Conservation (phyloP, 2,113 vertebrate species). For the Pelecanus crispus region DNA sequence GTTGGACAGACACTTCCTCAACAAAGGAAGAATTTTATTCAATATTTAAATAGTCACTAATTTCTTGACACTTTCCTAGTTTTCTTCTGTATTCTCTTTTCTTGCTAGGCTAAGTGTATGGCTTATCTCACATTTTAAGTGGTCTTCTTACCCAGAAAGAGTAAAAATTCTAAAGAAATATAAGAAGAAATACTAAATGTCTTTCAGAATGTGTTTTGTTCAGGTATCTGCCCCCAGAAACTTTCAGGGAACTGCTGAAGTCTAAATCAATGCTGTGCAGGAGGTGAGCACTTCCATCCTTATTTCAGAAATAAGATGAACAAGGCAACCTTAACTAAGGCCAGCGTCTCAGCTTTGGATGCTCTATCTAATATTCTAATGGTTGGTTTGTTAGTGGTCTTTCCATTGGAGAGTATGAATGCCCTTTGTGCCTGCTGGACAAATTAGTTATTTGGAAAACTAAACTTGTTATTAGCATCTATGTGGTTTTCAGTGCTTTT, state of each 20-base stretch:
- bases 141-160: not conserved
- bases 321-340: not conserved
- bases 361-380: not conserved
- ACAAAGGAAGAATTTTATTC: not conserved
- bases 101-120: not conserved
- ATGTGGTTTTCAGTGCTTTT: not conserved
- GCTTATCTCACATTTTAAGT: not conserved
- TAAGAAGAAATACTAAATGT: not conserved
- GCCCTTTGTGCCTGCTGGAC: not conserved
- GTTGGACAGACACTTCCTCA: not conserved
- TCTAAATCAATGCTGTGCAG: not conserved
- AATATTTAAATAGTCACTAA: not conserved
- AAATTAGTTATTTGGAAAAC: not conserved
- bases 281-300: not conserved
- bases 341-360: not conserved
- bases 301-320: not conserved
- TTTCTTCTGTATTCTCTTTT: not conserved
- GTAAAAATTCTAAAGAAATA: not conserved
- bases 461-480: not conserved
- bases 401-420: not conserved
- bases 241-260: not conserved
- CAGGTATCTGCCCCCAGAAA: not conserved
- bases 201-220: not conserved
- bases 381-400: not conserved
- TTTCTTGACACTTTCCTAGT: not conserved